phyloP scores from a whole-genome alignment of 2,797 vertebrate genomes.

The Danio tinwini region DNA sequence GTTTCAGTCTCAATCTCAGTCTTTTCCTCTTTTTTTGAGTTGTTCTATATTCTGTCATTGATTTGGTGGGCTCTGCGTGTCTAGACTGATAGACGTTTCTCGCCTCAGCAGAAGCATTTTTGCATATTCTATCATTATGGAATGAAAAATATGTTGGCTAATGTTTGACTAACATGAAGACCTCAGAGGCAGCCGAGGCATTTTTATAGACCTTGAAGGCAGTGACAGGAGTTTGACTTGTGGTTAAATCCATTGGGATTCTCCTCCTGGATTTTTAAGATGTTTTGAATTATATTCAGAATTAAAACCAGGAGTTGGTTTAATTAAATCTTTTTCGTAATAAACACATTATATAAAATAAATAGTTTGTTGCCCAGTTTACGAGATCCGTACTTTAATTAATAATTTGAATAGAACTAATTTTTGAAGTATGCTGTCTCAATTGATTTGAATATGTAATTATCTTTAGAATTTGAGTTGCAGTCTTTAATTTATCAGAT shows the following conservation, averaged over 20 bases:
- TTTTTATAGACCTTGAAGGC: constrained; percentile 59
- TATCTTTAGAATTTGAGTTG: too few species aligned
- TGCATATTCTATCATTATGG: constrained; percentile 78
- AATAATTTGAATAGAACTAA: too few species aligned
- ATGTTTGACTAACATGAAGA: constrained; percentile 64
- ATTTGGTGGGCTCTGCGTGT: constrained; percentile 43
- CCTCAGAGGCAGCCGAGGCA: constrained; percentile 52
- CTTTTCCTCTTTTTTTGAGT: constrained; percentile 26
- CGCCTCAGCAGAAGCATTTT: constrained; percentile 56
- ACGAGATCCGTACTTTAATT: too few species aligned
- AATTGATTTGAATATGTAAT: too few species aligned
- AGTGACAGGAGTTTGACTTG: constrained; percentile 55
- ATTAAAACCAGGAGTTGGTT: constrained; percentile 59
- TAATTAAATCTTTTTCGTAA: constrained; percentile 48
- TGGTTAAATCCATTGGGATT: constrained; percentile 58
- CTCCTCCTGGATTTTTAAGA: constrained; percentile 54
- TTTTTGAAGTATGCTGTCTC: too few species aligned
- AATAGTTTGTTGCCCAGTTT: too few species aligned
- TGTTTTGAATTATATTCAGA: constrained; percentile 68
- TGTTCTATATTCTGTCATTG: constrained; percentile 18
- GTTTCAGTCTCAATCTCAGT: constrained; percentile 13
- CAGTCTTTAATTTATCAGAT: too few species aligned
- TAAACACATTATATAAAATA: too few species aligned
- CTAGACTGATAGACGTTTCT: constrained; percentile 54
- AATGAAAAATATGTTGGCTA: constrained; percentile 77